These are phyloP conservation scores for Harmothoe impar DNA, from an alignment of 2,888 invertebrate species.

Conservation along the genomic window DNA sequence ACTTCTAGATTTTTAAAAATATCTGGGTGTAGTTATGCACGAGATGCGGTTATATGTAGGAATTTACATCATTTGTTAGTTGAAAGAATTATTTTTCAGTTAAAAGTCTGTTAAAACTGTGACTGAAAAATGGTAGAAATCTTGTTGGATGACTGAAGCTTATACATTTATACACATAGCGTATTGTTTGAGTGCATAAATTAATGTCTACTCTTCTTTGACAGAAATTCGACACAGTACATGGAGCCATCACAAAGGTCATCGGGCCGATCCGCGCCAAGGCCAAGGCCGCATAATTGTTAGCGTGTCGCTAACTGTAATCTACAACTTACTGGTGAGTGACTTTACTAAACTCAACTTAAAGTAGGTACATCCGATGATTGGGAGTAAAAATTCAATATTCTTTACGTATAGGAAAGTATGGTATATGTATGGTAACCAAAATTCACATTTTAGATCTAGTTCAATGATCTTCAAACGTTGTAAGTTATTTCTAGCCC, in stretches of 20 bases:
- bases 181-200: too few species aligned
- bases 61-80: too few species aligned
- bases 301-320: too few species aligned
- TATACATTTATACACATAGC: too few species aligned
- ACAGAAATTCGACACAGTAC: slow-evolving; percentile 77
- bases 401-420: background rate
- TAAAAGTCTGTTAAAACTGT: too few species aligned
- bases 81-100: too few species aligned
- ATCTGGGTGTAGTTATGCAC: too few species aligned
- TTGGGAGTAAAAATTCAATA: background rate
- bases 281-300: slow-evolving; percentile 5
- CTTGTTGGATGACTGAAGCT: too few species aligned
- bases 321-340: slow-evolving; percentile 40
- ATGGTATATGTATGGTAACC: background rate
- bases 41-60: too few species aligned
- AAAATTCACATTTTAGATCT: background rate
- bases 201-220: background rate
- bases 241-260: slow-evolving; percentile 55
- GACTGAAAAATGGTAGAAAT: too few species aligned
- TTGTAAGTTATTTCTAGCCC: background rate
- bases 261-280: slow-evolving; percentile 62
- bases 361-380: background rate
- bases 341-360: background rate
- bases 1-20: too few species aligned
- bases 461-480: background rate